These are phyloP conservation scores for Miichthys miiuy DNA, from an alignment of 2,797 vertebrate genomes.

Conservation along the genomic window DNA sequence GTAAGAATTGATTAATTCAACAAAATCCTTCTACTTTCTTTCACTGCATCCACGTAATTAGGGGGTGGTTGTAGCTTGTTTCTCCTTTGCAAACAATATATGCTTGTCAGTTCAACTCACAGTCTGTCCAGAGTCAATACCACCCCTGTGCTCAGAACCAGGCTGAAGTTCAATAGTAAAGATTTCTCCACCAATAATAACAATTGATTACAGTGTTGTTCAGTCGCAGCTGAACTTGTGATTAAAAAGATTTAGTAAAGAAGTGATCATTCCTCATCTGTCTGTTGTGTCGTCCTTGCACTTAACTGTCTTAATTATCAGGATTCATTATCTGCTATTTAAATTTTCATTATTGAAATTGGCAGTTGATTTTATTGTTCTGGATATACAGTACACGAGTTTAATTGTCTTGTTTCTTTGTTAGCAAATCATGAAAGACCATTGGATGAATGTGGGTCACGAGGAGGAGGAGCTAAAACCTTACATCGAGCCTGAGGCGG, in stretches of 20 bases:
- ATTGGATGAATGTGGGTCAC: conserved; percentile 98
- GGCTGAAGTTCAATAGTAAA: conserved; percentile 64
- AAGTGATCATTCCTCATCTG: conserved; percentile 10
- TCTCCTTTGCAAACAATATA: conserved; percentile 34
- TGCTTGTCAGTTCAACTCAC: conserved; percentile 38
- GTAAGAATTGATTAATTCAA: background rate
- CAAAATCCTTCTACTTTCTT: background rate
- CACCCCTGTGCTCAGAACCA: conserved; percentile 31
- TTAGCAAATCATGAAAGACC: conserved; percentile 99
- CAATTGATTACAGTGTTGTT: conserved; percentile 45
- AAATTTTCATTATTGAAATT: conserved; percentile 8
- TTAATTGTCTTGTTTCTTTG: conserved; percentile 50
- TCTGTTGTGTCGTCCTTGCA: background rate
- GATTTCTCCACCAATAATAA: conserved; percentile 57
- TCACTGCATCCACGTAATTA: background rate
- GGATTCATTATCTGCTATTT: conserved; percentile 2
- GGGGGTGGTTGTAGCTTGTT: conserved; percentile 9
- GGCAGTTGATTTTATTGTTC: background rate
- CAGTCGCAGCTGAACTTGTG: conserved; percentile 1
- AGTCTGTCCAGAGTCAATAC: conserved; percentile 43
- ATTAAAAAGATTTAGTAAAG: conserved; percentile 24
- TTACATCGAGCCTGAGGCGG: conserved; percentile 93
- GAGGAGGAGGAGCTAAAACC: conserved; percentile 97
- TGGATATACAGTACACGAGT: conserved; percentile 5
- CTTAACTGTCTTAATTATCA: conserved; percentile 12